Base-by-base conservation (phyloP, 2,113 vertebrate species). In the Phoxinus phoxinus region DNA sequence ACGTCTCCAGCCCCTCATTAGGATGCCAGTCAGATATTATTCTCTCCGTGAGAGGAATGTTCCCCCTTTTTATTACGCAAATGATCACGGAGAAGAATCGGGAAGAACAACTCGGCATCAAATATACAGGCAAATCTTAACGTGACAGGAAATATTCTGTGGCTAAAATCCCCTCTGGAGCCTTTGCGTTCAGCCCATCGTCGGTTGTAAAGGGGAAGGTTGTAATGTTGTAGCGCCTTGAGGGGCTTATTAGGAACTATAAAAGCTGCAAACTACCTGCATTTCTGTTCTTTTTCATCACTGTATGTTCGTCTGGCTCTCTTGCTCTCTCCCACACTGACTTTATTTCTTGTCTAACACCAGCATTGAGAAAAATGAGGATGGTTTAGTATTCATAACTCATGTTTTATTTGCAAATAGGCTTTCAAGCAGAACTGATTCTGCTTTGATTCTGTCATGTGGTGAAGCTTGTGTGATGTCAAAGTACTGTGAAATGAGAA, bases 221-320 rank as follows among this genome's bases (percentile, higher is more conserved):
- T 88, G 90, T 93, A 94, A 93, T 93, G 90, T 91, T 91, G 82
- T 86, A 71, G 87, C 88, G 91, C 92, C 92, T 93, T 90, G 80
- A 87, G 92, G 91, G 94, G 92, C 94, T 95, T 94, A 93, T 94
- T 94, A 94, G 91, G 89, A 93, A 89, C 90, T 91, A 94, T 94
- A 94, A 94, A 94, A 94, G 90, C 92, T 88, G 89, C 91, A 93
- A 90, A 92, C 90, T 90, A 91, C 93, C 92, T 91, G 92, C 92
- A 93, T 94, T 94, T 93, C 94, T 92, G 91, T 92, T 93, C 90
- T 90, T 92, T 89, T 90, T 91, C 90, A 94, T 92, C 90, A 87
- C 74, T 90, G 86, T 90, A 89, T 90, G 89, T 89, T 83, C 74
- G 77, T 84, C 86, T 41, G 74, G 80, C 51, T 75, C 78, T 51